A percentile compares a stretch with the other conserved stretches of the same genome.
Evolutionary conservation across 2,113 vertebrate genomes (phyloP).

Genomic region (Petrocephalus zakoni): DNA sequence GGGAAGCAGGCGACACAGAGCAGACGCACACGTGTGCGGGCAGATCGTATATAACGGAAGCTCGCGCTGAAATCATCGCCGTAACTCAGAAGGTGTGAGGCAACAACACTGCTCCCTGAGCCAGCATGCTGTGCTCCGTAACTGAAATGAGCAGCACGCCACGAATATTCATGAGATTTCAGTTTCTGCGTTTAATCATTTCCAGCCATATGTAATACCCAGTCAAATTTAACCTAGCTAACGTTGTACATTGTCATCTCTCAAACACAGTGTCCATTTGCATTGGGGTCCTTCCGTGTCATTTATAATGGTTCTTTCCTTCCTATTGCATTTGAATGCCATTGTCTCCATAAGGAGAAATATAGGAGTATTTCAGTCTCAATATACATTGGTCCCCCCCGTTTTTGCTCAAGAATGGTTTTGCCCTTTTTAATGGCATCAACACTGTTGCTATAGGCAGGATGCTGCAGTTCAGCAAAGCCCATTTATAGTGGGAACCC

Average conservation of each 20-base stretch:
- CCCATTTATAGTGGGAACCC: background rate
- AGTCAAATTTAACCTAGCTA: background rate
- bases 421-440: background rate
- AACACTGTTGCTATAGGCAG: background rate
- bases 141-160: background rate
- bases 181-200: background rate
- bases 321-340: background rate
- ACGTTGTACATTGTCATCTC: background rate
- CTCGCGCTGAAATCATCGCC: background rate
- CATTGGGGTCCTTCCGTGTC: background rate
- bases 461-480: background rate
- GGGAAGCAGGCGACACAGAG: background rate
- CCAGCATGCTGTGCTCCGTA: background rate
- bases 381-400: background rate
- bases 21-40: background rate
- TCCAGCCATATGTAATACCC: background rate
- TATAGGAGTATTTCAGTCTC: background rate
- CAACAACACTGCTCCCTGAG: background rate
- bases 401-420: background rate
- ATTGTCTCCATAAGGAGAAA: background rate
- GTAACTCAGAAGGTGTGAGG: background rate
- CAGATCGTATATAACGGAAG: background rate
- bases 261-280: background rate
- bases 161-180: background rate
- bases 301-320: background rate